Conservation (phyloP, 1,140 invertebrate species). For the Magallana ariakensis region DNA sequence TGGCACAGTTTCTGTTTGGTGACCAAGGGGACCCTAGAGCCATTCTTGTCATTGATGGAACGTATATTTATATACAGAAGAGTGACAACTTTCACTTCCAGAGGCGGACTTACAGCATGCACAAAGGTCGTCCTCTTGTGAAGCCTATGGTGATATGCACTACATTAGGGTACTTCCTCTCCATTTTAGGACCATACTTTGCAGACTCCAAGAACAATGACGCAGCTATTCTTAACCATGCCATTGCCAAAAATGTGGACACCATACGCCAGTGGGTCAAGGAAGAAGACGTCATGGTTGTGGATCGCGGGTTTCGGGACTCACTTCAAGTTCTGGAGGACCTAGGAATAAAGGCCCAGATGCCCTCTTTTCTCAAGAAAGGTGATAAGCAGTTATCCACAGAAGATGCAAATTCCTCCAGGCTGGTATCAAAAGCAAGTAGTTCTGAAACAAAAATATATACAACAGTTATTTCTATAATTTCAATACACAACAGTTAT, state of each 20-base stretch:
- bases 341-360: constrained; percentile 24
- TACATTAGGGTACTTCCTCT: constrained; percentile 1
- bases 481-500: too few relatives aligned
- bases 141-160: constrained; percentile 20
- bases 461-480: too few relatives aligned
- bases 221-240: not conserved
- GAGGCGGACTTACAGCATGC: not conserved
- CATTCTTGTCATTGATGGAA: constrained; percentile 57
- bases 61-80: constrained; percentile 59
- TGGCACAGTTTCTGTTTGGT: constrained; percentile 40
- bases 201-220: constrained; percentile 21
- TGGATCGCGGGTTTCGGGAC: constrained; percentile 46
- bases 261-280: constrained; percentile 11
- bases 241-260: not conserved
- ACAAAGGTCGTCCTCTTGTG: constrained; percentile 36
- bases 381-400: constrained; percentile 26
- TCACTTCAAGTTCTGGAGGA: constrained; percentile 30
- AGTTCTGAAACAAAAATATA: too few relatives aligned
- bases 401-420: constrained; percentile 33
- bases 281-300: constrained; percentile 36
- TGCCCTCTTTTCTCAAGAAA: constrained; percentile 40
- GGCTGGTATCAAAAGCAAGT: constrained; percentile 37
- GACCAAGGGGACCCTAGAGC: not conserved
- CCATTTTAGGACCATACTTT: constrained; percentile 15
- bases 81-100: constrained; percentile 31